Percentiles rank a stretch among this genome's conserved stretches.
These are phyloP conservation scores for Ophioderma brevispina DNA, from an alignment of 35 echinoderm and acorn worm species.

Conservation along the genomic window DNA sequence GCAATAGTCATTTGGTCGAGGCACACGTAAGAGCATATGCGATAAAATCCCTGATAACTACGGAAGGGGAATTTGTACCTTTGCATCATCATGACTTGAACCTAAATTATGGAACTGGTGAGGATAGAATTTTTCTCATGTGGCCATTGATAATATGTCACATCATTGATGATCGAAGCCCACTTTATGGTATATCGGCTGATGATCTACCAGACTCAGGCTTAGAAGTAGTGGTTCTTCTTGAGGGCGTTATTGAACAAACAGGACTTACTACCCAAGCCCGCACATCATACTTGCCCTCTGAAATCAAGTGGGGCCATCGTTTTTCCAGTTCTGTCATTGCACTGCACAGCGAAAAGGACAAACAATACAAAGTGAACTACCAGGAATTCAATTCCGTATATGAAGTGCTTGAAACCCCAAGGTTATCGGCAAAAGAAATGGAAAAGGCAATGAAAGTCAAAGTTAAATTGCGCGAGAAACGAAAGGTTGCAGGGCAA, in stretches of 20 bases:
- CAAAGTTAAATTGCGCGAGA: not conserved
- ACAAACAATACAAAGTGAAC: slow-evolving; percentile 91
- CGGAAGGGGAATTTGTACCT: slow-evolving; percentile 96
- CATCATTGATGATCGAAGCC: slow-evolving; percentile 85
- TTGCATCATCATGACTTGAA: slow-evolving; percentile 87
- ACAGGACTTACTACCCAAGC: slow-evolving; percentile 95
- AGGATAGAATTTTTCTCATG: slow-evolving; percentile 88
- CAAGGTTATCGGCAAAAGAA: slow-evolving; percentile 60
- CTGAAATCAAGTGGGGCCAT: slow-evolving; percentile 85
- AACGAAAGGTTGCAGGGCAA: too few relatives aligned
- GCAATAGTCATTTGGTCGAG: slow-evolving; percentile 92
- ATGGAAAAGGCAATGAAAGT: not conserved
- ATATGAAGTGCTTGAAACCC: slow-evolving; percentile 74
- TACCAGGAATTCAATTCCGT: slow-evolving; percentile 92
- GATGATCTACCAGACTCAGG: slow-evolving; percentile 68
- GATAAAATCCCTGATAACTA: slow-evolving; percentile 74
- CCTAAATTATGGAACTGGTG: slow-evolving; percentile 72
- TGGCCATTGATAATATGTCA: slow-evolving; percentile 94
- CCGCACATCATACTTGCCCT: slow-evolving; percentile 93
- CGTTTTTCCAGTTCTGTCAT: slow-evolving; percentile 89
- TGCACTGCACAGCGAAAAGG: slow-evolving; percentile 61
- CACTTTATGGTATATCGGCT: slow-evolving; percentile 81
- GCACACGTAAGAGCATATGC: slow-evolving; percentile 82
- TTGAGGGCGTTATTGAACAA: slow-evolving; percentile 94
- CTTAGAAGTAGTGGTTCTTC: slow-evolving; percentile 94